Percentiles rank a stretch among this genome's conserved stretches.
Evolutionary conservation across 2,113 vertebrate genomes (phyloP).

Genomic region (Pygoscelis adeliae): DNA sequence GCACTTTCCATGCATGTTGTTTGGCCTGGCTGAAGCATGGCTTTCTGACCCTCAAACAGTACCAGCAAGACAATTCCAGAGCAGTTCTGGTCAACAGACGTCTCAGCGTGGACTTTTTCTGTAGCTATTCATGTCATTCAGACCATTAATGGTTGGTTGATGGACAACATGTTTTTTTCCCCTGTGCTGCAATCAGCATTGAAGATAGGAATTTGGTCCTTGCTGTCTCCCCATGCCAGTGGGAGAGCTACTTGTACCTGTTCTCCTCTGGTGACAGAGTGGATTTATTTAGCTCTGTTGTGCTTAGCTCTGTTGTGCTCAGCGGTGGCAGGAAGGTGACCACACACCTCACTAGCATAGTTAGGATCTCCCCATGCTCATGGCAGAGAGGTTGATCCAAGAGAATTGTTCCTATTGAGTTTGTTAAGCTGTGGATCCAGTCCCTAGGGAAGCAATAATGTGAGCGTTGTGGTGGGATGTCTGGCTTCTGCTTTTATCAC

Average conservation of each 20-base stretch:
- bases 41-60: not conserved
- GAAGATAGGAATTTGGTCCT: not conserved
- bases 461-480: not conserved
- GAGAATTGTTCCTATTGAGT: not conserved
- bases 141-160: not conserved
- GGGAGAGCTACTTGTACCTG: not conserved
- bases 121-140: not conserved
- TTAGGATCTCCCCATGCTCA: not conserved
- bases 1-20: not conserved
- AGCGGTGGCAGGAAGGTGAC: not conserved
- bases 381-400: not conserved
- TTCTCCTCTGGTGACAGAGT: not conserved
- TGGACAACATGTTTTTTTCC: not conserved
- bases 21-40: not conserved
- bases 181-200: not conserved
- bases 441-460: not conserved
- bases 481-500: not conserved
- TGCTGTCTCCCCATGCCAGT: not conserved
- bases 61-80: not conserved
- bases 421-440: not conserved
- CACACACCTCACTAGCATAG: not conserved
- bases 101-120: not conserved
- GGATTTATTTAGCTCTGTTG: not conserved
- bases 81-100: not conserved
- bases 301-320: not conserved